These are phyloP conservation scores for Osmerus mordax DNA, from an alignment of 2,113 vertebrate genomes.

Conservation along the genomic window DNA sequence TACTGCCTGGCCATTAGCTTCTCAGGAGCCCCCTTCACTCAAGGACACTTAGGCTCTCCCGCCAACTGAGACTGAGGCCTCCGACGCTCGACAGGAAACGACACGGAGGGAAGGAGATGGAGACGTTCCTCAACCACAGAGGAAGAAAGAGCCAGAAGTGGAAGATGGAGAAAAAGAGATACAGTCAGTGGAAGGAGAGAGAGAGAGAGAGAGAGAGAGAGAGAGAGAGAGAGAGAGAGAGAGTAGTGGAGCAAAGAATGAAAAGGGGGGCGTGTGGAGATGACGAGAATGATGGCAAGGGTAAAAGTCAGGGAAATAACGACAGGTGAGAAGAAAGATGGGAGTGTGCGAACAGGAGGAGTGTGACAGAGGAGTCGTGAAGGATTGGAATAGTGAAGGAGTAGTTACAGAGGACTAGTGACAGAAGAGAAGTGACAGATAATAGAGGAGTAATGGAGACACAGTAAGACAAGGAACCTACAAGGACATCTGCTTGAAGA, in stretches of 20 bases:
- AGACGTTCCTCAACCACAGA: neutral
- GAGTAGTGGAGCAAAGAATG: neutral
- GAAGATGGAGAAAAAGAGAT: neutral
- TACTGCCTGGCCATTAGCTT: conserved; percentile 69
- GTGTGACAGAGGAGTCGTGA: neutral
- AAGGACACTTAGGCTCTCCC: conserved; percentile 71
- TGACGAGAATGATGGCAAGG: too few relatives aligned
- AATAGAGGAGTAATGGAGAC: neutral
- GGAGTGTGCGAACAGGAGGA: conserved; percentile 1
- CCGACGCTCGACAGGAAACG: conserved; percentile 47
- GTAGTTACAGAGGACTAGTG: too few relatives aligned
- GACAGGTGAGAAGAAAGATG: conserved; percentile 20
- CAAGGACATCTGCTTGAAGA: neutral
- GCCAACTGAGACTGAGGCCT: conserved; percentile 53
- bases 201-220: neutral
- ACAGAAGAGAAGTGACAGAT: too few relatives aligned
- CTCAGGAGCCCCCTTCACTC: conserved; percentile 70
- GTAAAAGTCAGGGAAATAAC: too few relatives aligned
- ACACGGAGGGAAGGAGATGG: conserved; percentile 5
- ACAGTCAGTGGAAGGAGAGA: neutral
- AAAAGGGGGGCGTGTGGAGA: too few relatives aligned
- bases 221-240: neutral
- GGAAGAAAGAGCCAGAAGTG: neutral
- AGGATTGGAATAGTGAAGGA: neutral
- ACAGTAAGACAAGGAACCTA: conserved; percentile 18